A percentile compares a stretch with the other conserved stretches of the same genome.
Conservation (phyloP, 92 coral and sea anemone species). For the Bergia puertoricense region DNA sequence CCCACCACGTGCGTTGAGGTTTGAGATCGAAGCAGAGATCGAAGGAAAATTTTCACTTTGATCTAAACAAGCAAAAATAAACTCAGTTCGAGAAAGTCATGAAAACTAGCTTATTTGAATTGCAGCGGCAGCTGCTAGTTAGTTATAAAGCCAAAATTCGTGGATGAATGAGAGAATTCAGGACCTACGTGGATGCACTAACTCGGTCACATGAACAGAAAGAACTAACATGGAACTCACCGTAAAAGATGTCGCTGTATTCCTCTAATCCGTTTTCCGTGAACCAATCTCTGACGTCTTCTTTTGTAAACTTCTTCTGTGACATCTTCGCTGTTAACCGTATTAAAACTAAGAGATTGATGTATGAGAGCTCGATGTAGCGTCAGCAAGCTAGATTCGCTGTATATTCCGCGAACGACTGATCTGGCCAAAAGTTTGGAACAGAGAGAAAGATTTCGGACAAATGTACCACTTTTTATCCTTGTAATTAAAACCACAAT, state of each 20-base stretch:
- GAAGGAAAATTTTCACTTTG: background rate
- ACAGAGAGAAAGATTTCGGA: background rate
- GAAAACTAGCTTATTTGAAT: background rate
- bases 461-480: background rate
- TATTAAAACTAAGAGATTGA: background rate
- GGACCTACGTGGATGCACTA: background rate
- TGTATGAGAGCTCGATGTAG: background rate
- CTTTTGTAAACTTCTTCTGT: background rate
- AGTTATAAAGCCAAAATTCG: background rate
- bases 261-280: background rate
- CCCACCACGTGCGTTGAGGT: background rate
- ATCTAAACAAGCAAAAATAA: background rate
- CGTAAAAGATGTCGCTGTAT: slow-evolving; percentile 1
- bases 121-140: slow-evolving; percentile 6
- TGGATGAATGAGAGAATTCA: background rate
- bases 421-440: slow-evolving; percentile 9
- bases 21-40: background rate
- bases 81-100: background rate
- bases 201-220: background rate
- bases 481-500: background rate
- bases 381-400: background rate
- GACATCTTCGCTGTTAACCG: background rate
- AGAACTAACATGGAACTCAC: slow-evolving; percentile 8
- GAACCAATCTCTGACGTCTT: slow-evolving; percentile 6
- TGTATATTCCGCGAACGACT: background rate